Base-by-base conservation (phyloP, 2,113 vertebrate species). In the Crotalus helleri region DNA sequence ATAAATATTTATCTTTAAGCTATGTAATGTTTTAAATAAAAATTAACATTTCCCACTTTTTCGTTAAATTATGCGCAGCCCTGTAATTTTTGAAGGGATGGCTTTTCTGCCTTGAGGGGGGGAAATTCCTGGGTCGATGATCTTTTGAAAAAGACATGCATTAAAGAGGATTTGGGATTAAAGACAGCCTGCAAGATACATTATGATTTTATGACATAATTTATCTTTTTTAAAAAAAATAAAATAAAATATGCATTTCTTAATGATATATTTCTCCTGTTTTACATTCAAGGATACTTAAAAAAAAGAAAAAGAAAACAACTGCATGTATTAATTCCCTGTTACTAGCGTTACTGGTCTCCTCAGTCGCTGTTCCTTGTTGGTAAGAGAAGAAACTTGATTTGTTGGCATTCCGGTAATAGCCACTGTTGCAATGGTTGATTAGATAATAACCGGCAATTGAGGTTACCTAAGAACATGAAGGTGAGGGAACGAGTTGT, bases 321-420 rank as follows among this genome's bases (percentile, higher is more conserved):
- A 86, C 19, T 26, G 21, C 92, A 44, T 93, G 33, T 33, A 61
- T 39, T 93, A 61, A 90, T 86, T 85, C 21, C 55, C 69, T 61
- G 55, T 54, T 93, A 81, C 88, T 86, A 86, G 8, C 88, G 74
- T 93, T 90, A 39, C 54, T 33, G 55, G 88, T 51, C 88, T 59
- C 88, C 49, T 93, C 59, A 54, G 88, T 39, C 39, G 39, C 39
- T 90, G 92, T 90, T 59, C 92, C 58, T 39, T 55, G 54, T 59
- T 51, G 33, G 69, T 8, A 24, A 44, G 19, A 11, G 74, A 86
- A 90, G 74, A 81, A 21, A 10, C 55, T 59, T 53, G 19, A 53
- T 90, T 93, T 53, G 54, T 49, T 90, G 88, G 46, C 74, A 61
- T 86, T 61, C 44, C 29, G 9, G 44, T 90, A 85, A 53, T 8